Percentiles rank a stretch among this genome's conserved stretches.
Evolutionary conservation across 2,888 invertebrate species (phyloP).

Genomic region (Unio delphinus): DNA sequence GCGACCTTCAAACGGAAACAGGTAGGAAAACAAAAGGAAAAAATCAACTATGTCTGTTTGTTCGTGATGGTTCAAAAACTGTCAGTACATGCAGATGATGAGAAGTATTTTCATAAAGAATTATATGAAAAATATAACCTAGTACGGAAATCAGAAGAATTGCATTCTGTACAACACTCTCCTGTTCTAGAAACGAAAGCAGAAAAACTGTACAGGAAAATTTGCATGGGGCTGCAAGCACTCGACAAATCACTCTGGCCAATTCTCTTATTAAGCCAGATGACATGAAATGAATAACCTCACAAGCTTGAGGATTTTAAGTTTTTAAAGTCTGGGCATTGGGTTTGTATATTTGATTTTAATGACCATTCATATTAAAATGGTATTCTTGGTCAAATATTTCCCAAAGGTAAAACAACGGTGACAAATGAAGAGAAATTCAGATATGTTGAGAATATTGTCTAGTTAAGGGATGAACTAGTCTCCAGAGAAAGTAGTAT

Average conservation of each 20-base stretch:
- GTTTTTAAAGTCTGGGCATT: slow-evolving; percentile 10
- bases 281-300: slow-evolving; percentile 1
- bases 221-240: slow-evolving; percentile 3
- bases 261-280: slow-evolving; percentile 12
- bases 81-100: too few relatives aligned
- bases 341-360: slow-evolving; percentile 15
- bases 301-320: background rate
- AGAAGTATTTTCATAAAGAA: too few relatives aligned
- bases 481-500: slow-evolving; percentile 2
- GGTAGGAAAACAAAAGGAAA: background rate
- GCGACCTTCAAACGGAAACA: background rate
- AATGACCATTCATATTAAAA: slow-evolving; percentile 8
- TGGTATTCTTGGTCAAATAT: slow-evolving; percentile 1
- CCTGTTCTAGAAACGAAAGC: background rate
- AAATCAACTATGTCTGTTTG: background rate
- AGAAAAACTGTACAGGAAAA: slow-evolving; percentile 4
- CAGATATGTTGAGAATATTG: too few relatives aligned
- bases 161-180: background rate
- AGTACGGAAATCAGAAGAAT: background rate
- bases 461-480: too few relatives aligned
- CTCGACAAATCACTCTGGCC: slow-evolving; percentile 12
- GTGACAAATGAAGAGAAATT: too few relatives aligned
- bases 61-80: too few relatives aligned
- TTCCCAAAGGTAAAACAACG: too few relatives aligned
- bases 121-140: too few relatives aligned